These are phyloP conservation scores for Rugalucina vietnamica DNA, from an alignment of 2,888 invertebrate species.

Conservation along the genomic window DNA sequence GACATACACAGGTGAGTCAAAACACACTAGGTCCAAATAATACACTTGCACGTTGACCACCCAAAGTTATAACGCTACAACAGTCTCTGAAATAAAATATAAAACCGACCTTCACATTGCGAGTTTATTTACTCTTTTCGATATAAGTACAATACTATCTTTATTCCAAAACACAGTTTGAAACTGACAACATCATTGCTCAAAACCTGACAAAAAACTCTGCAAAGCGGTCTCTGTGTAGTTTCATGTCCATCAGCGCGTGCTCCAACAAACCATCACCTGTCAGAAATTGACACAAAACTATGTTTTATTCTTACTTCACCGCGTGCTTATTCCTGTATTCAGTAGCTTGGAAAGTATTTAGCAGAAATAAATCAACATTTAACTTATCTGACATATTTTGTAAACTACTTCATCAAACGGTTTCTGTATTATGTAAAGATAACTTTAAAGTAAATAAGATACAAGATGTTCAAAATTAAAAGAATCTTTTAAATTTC, in stretches of 20 bases:
- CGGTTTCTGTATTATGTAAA: slow-evolving; percentile 2
- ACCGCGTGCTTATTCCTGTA: neutral
- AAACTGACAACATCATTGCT: slow-evolving; percentile 11
- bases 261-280: neutral
- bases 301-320: slow-evolving; percentile 5
- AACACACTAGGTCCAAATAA: no score
- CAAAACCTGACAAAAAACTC: slow-evolving; percentile 18
- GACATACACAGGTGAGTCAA: no score
- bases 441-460: neutral
- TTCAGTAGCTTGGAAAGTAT: slow-evolving; percentile 6
- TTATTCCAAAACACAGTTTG: slow-evolving; percentile 4
- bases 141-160: no score
- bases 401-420: slow-evolving; percentile 4
- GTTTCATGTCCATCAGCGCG: neutral
- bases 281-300: slow-evolving; percentile 8
- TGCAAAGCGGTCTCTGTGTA: neutral
- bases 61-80: no score
- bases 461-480: no score
- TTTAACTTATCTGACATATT: slow-evolving; percentile 9
- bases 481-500: no score
- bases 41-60: no score
- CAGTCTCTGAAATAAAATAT: no score
- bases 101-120: no score
- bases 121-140: no score
- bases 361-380: slow-evolving; percentile 11